phyloP scores from a whole-genome alignment of 2,888 invertebrate genomes.

The Nemotelus nigrinus region DNA sequence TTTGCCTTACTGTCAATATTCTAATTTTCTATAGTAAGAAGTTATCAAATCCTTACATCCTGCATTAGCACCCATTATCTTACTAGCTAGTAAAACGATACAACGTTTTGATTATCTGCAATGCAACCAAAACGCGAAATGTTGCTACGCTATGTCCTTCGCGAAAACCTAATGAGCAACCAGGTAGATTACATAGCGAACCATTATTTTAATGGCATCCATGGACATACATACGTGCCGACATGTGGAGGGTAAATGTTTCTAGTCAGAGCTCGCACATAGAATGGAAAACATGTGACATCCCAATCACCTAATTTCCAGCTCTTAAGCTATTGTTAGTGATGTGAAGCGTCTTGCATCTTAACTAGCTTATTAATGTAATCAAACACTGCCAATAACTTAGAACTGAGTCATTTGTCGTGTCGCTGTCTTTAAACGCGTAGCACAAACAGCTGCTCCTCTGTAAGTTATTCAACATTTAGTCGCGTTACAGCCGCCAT shows the following conservation, averaged over 20 bases:
- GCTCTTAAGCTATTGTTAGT: constrained; percentile 36
- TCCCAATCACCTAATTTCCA: constrained; percentile 41
- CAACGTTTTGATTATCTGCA: too few species aligned
- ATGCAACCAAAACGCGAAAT: too few species aligned
- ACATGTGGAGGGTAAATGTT: neutral
- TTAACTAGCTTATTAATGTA: constrained; percentile 32
- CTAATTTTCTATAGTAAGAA: too few species aligned
- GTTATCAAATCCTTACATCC: too few species aligned
- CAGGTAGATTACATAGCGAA: too few species aligned
- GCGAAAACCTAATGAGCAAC: too few species aligned
- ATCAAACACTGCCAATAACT: constrained; percentile 35
- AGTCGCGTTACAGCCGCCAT: neutral
- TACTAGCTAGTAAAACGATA: too few species aligned
- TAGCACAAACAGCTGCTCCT: constrained; percentile 25
- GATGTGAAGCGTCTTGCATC: constrained; percentile 19
- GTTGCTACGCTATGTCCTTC: too few species aligned
- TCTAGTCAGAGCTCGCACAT: too few species aligned
- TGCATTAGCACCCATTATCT: too few species aligned
- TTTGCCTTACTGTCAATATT: too few species aligned
- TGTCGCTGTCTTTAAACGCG: constrained; percentile 12
- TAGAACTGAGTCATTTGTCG: constrained; percentile 36
- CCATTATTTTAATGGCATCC: too few species aligned
- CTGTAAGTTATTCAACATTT: constrained; percentile 6
- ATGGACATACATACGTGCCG: neutral
- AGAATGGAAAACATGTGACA: constrained; percentile 31